phyloP scores from a whole-genome alignment of 2,888 invertebrate genomes.

The Acleris holmiana region DNA sequence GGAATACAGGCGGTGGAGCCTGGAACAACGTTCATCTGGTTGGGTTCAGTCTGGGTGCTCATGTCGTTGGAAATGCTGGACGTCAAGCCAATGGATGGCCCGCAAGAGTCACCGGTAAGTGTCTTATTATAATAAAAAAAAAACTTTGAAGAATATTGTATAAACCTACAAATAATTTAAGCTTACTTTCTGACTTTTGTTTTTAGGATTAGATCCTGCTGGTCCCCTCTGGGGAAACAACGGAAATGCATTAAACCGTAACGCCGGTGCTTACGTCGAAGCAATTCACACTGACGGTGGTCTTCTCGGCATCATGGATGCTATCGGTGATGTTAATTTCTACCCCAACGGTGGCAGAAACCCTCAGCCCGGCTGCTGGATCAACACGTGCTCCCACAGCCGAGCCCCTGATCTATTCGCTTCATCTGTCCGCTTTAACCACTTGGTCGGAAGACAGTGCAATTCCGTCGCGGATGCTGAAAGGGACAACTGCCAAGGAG shows the following conservation, averaged over 20 bases:
- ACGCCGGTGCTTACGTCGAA: slow-evolving; percentile 44
- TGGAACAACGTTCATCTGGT: slow-evolving; percentile 69
- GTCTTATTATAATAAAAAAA: not conserved
- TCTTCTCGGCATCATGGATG: slow-evolving; percentile 42
- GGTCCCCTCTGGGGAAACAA: slow-evolving; percentile 43
- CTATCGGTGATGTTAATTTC: slow-evolving; percentile 44
- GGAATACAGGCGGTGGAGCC: slow-evolving; percentile 60
- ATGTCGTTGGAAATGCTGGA: slow-evolving; percentile 67
- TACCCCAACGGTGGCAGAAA: slow-evolving; percentile 45
- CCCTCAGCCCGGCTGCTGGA: slow-evolving; percentile 44
- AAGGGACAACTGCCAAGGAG: slow-evolving; percentile 30
- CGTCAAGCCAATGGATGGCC: slow-evolving; percentile 53
- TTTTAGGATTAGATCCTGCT: slow-evolving; percentile 46
- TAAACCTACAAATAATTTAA: not conserved
- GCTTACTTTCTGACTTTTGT: not conserved
- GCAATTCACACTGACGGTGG: slow-evolving; percentile 45
- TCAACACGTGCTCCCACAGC: slow-evolving; percentile 45
- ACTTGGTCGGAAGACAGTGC: slow-evolving; percentile 42
- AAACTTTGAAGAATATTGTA: not conserved
- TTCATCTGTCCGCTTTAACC: slow-evolving; percentile 39
- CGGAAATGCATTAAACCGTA: slow-evolving; percentile 37
- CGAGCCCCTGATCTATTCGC: slow-evolving; percentile 42
- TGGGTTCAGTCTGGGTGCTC: slow-evolving; percentile 74
- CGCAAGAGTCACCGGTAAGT: slow-evolving; percentile 62
- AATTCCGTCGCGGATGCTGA: slow-evolving; percentile 34